A percentile compares a stretch with the other conserved stretches of the same genome.
Evolutionary conservation across 2,888 invertebrate species (phyloP).

Genomic region (Sycophila texana): DNA sequence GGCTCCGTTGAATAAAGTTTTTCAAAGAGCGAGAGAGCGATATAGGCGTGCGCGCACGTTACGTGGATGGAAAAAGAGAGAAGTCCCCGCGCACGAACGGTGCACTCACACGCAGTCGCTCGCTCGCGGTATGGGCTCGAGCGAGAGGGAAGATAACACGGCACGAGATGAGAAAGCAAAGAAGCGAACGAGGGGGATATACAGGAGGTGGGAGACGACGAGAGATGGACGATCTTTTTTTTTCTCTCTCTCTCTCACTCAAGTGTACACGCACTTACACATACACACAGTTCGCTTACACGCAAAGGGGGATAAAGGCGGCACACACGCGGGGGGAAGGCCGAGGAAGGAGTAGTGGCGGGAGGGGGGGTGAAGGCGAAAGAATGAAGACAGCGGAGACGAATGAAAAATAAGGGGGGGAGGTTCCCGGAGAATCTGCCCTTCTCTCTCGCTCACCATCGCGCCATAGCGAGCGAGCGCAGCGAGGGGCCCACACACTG

Average conservation of each 20-base stretch:
- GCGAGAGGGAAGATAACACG: conserved; percentile 55
- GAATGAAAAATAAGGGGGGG: conserved; percentile 56
- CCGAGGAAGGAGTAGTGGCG: conserved; percentile 13
- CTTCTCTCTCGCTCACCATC: conserved; percentile 37
- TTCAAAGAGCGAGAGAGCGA: conserved; percentile 34
- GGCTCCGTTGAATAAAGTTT: conserved; percentile 28
- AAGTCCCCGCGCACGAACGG: background rate
- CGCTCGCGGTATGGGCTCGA: conserved; percentile 16
- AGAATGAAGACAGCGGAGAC: conserved; percentile 58
- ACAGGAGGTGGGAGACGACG: conserved; percentile 37
- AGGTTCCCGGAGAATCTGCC: conserved; percentile 49
- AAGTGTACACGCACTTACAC: background rate
- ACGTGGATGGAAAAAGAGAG: conserved; percentile 46
- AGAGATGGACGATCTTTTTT: conserved; percentile 50
- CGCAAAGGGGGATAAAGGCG: conserved; percentile 56
- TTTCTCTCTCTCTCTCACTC: conserved; percentile 26
- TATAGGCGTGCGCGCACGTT: conserved; percentile 16
- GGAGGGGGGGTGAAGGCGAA: conserved; percentile 44
- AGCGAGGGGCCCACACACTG: conserved; percentile 29
- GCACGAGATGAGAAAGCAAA: conserved; percentile 65
- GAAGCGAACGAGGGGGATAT: conserved; percentile 58
- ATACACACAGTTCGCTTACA: conserved; percentile 1
- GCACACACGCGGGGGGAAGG: conserved; percentile 41
- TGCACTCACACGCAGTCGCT: background rate
- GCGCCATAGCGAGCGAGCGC: conserved; percentile 37